Conservation (phyloP, 2,113 vertebrate genomes). For the Heterocephalus glaber region DNA sequence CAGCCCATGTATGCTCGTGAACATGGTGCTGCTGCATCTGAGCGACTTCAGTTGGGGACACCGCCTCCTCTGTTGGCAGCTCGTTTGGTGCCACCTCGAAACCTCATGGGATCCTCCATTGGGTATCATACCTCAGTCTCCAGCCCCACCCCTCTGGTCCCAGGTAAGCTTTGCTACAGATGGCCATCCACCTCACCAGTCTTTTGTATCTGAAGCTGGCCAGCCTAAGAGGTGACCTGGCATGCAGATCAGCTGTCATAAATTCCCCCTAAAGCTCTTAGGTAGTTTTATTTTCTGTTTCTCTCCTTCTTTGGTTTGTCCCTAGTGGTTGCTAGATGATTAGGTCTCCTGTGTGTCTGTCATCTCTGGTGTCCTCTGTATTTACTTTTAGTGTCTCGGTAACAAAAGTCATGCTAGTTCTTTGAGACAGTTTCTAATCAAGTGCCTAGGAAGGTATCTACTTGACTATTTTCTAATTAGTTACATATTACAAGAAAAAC, state of each 20-base stretch:
- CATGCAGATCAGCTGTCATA: neutral
- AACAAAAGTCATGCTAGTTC: constrained; percentile 56
- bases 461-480: constrained; percentile 48
- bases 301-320: constrained; percentile 68
- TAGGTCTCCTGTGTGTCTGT: constrained; percentile 70
- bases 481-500: constrained; percentile 47
- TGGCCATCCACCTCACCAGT: constrained; percentile 41
- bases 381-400: constrained; percentile 66
- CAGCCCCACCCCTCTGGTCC: constrained; percentile 82
- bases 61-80: constrained; percentile 83
- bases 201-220: constrained; percentile 55
- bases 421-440: constrained; percentile 58
- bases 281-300: constrained; percentile 58
- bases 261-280: constrained; percentile 23
- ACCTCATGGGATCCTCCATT: constrained; percentile 84
- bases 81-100: constrained; percentile 83
- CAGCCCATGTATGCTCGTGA: constrained; percentile 84
- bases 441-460: constrained; percentile 43
- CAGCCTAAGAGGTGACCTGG: neutral
- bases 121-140: constrained; percentile 83
- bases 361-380: constrained; percentile 69
- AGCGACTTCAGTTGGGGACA: constrained; percentile 83
- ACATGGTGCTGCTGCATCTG: constrained; percentile 83
- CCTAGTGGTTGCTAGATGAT: constrained; percentile 65
- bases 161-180: constrained; percentile 80